Percentiles rank a stretch among this genome's conserved stretches.
Conservation (phyloP, 30 jellyfish, hydroid and myxozoan genomes). For the Pelagia noctiluca region DNA sequence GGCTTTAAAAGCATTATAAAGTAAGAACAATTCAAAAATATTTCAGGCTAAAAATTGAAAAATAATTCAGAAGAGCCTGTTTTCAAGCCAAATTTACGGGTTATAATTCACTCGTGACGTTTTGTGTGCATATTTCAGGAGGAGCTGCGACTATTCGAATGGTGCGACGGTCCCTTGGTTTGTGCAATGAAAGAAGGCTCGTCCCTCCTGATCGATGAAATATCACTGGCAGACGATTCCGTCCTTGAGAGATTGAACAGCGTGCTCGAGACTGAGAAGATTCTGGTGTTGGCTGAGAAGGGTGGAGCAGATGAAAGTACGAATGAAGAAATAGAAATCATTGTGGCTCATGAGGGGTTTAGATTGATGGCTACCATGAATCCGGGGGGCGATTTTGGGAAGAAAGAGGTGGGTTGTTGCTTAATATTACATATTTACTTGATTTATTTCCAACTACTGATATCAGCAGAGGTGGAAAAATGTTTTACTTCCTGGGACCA, state of each 20-base stretch:
- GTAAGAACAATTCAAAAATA: no score
- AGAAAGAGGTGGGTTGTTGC: slow-evolving; percentile 80
- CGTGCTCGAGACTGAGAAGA: slow-evolving; percentile 84
- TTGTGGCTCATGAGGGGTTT: slow-evolving; percentile 74
- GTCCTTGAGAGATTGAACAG: slow-evolving; percentile 96
- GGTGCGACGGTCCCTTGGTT: slow-evolving; percentile 98
- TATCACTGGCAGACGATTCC: slow-evolving; percentile 98
- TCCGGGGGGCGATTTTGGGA: slow-evolving; percentile 99
- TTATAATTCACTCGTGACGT: not conserved
- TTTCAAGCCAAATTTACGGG: not conserved
- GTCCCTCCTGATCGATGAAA: slow-evolving; percentile 90
- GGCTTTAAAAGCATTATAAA: no score
- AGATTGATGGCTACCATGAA: slow-evolving; percentile 97
- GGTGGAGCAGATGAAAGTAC: slow-evolving; percentile 67
- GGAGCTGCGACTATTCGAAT: slow-evolving; percentile 81
- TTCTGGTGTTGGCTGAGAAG: slow-evolving; percentile 89
- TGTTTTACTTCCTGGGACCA: no score
- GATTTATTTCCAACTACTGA: no score
- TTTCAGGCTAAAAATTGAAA: no score
- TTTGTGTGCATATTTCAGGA: slow-evolving; percentile 41
- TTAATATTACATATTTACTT: not conserved
- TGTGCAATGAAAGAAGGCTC: slow-evolving; percentile 92
- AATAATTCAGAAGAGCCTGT: no score
- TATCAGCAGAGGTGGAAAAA: no score
- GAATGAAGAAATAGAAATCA: slow-evolving; percentile 66